Evolutionary conservation across 2,888 invertebrate genomes (phyloP), one percentile per base, ranked within the genome.

Genomic region (Cephus spinipes): DNA sequence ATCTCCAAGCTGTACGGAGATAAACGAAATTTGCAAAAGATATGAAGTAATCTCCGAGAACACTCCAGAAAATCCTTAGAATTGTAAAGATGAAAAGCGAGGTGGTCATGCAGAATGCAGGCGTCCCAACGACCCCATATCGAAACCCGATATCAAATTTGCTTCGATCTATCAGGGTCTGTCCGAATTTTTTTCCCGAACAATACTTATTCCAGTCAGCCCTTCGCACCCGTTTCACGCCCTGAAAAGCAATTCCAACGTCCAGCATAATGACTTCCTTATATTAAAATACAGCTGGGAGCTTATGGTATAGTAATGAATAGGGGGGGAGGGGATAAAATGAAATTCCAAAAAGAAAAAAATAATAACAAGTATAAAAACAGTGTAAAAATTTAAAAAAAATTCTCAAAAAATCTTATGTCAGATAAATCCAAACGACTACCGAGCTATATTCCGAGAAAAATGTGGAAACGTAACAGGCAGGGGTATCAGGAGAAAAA

Each of bases 361-460:
- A 55, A 55, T 23, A 40, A 40, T 6, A 40, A 0, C 40, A 9
- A 23, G 55, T 55, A 23, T 55, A 55, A 55, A 6, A 55, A 23
- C 23, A 23, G 23, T 55, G 2, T 23, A 9, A 55, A 23, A 9
- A 23, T 6, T 40, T 1, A 0, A 0, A 0, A 9, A 23, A 23
- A 23, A 35, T 11, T 11, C 12, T 35, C 35, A 12, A 40, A 23
- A 55, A 55, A 23, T 40, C 15, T 1, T 15, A 0, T 40, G 40
- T 23, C 4, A 40, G 23, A 55, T 55, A 55, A 55, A 55, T 55
- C 23, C 55, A 9, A 55, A 55, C 9, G 55, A 55, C 55, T 55
- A 55, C 2, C 55, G 23, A 23, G 55, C 55, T 15, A 23, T 15
- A 40, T 40, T 23, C 23, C 15, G 6, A 23, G 15, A 40, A 0